phyloP scores from a whole-genome alignment of 1,140 invertebrate species.

The Listronotus bonariensis region DNA sequence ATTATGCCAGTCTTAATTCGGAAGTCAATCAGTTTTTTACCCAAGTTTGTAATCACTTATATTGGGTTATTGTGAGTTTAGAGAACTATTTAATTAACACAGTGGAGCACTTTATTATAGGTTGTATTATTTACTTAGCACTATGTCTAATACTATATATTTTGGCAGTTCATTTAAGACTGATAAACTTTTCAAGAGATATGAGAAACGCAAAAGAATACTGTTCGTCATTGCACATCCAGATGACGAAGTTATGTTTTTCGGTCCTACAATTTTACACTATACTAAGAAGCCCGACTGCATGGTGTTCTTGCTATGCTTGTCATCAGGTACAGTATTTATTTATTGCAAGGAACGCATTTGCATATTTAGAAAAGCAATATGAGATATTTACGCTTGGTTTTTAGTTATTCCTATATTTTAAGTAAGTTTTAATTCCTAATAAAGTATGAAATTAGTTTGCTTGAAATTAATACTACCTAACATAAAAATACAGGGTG shows the following conservation, averaged over 20 bases:
- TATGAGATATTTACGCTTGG: too few relatives aligned
- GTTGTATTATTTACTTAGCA: conserved; percentile 45
- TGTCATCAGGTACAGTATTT: conserved; percentile 73
- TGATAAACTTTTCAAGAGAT: conserved; percentile 51
- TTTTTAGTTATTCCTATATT: too few relatives aligned
- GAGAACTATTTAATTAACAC: conserved; percentile 48
- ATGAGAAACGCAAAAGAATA: conserved; percentile 61
- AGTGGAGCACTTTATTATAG: conserved; percentile 54
- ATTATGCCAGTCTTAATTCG: conserved; percentile 17
- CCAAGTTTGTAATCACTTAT: conserved; percentile 21
- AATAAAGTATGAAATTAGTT: too few relatives aligned
- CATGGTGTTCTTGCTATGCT: conserved; percentile 80
- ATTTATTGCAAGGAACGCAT: too few relatives aligned
- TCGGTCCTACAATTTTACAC: conserved; percentile 85
- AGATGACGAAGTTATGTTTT: conserved; percentile 98
- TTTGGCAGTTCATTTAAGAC: conserved; percentile 40
- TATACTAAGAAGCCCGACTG: conserved; percentile 65
- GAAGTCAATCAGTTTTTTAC: conserved; percentile 16
- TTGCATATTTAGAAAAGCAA: too few relatives aligned
- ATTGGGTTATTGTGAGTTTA: conserved; percentile 15
- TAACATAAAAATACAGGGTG: too few relatives aligned
- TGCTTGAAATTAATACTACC: too few relatives aligned
- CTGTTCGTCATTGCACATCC: conserved; percentile 91
- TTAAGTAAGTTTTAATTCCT: too few relatives aligned
- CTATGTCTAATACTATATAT: conserved; percentile 51